These are phyloP conservation scores for Phrynocephalus versicolor DNA, from an alignment of 2,113 vertebrate species.

Conservation along the genomic window DNA sequence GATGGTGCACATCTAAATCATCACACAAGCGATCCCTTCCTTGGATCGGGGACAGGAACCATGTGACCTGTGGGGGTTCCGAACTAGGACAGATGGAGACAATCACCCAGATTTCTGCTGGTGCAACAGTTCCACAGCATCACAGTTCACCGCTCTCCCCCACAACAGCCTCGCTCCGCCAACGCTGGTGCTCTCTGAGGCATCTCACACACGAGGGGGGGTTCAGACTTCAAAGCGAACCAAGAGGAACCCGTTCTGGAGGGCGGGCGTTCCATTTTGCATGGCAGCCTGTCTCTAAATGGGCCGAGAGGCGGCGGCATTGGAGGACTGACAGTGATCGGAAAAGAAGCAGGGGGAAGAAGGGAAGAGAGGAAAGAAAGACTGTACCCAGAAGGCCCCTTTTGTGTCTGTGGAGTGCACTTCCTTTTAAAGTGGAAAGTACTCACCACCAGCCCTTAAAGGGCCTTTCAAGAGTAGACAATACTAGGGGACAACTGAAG, in stretches of 20 bases:
- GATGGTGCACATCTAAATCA: no score
- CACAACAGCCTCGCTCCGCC: not conserved
- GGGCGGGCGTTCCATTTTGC: not conserved
- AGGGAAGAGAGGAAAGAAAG: not conserved
- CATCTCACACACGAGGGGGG: not conserved
- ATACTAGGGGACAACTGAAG: no score
- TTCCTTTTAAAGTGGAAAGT: no score
- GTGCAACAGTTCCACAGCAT: not conserved
- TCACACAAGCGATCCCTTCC: no score
- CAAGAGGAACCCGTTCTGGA: not conserved
- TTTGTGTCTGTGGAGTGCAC: no score
- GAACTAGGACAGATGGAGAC: no score
- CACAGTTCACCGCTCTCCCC: no score
- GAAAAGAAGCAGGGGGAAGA: not conserved
- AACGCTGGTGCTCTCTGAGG: not conserved
- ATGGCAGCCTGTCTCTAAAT: not conserved
- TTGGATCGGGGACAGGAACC: no score
- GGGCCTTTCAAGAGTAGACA: not conserved
- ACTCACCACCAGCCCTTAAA: not conserved
- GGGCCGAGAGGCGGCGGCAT: not conserved
- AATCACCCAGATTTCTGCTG: not conserved
- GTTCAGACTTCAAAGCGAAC: not conserved
- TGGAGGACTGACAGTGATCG: not conserved
- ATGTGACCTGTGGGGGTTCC: no score
- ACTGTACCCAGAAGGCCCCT: no score